Evolutionary conservation across 2,113 vertebrate genomes (phyloP), one percentile per base, ranked within the genome.

Genomic region (Mustelus asterias): DNA sequence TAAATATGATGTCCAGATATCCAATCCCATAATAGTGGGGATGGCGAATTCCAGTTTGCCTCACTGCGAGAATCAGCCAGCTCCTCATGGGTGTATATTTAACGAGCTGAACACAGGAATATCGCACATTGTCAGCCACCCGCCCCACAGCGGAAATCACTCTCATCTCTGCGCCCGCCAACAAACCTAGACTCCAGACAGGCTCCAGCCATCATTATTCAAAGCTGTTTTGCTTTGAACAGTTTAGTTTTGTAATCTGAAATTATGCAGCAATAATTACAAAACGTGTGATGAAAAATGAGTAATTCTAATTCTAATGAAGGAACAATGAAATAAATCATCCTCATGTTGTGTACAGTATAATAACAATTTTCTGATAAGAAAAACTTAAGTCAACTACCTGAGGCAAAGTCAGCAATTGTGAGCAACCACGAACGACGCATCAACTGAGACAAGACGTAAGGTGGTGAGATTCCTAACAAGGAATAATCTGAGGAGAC

Each of bases 321-420:
- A 90, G 88, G 65, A 58, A 90, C 11, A 58, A 60, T 90, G n/a
- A 90, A 90, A 60, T 33, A 90, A 90, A n/a, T 33, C 54, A 90
- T 2, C 88, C 24, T 33, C 54, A 83, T 37, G 14, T 7, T 16
- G 26, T 33, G 4, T 90, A 58, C 86, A 89, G 26, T 54, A 60
- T 24, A 60, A 58, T 11, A 58, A 10, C 24, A 60, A 58, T 60
- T 63, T 90, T 63, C 54, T 90, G 88, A 90, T 58, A 58, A 54
- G 44, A 26, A 24, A 48, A 26, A 58, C 3, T 90, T 90, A 90
- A 80, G 13, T 60, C 54, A 54, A 60, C 3, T 63, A 26, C n/a
- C 54, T 33, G 88, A 33, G 13, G 11, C 0, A 58, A 90, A 26
- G 58, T 33, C 54, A 90, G 14, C 26, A 54, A 13, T 60, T 14